phyloP scores from a whole-genome alignment of 2,113 vertebrate species.

The Tauraco erythrolophus region DNA sequence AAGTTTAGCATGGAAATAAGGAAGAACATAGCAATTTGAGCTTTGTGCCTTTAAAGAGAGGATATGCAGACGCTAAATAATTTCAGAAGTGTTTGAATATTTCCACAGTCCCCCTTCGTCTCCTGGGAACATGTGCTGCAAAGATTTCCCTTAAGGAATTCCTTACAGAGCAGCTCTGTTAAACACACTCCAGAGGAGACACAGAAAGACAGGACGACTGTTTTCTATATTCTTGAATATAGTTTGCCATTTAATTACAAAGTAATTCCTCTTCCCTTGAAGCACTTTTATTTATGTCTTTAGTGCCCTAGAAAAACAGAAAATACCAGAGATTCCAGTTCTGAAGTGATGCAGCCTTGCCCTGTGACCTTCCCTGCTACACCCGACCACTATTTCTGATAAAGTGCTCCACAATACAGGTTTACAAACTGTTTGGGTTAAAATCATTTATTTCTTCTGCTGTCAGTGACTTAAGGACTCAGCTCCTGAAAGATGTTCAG shows the following conservation, averaged over 20 bases:
- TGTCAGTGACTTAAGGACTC: not conserved
- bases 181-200: not conserved
- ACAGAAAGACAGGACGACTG: not conserved
- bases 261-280: not conserved
- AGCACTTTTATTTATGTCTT: not conserved
- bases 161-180: not conserved
- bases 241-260: not conserved
- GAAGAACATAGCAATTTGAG: not conserved
- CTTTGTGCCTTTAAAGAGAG: not conserved
- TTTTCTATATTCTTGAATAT: not conserved
- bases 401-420: not conserved
- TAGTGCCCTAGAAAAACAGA: not conserved
- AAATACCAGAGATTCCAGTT: not conserved
- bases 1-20: not conserved
- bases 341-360: not conserved
- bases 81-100: conserved; percentile 18
- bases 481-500: not conserved
- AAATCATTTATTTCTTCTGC: not conserved
- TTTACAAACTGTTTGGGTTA: not conserved
- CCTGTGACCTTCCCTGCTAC: not conserved
- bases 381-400: not conserved
- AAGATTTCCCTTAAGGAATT: conserved; percentile 8
- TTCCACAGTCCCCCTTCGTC: conserved; percentile 21
- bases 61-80: not conserved
- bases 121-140: not conserved